Conservation (phyloP, 2,888 invertebrate species). For the Syritta pipiens region DNA sequence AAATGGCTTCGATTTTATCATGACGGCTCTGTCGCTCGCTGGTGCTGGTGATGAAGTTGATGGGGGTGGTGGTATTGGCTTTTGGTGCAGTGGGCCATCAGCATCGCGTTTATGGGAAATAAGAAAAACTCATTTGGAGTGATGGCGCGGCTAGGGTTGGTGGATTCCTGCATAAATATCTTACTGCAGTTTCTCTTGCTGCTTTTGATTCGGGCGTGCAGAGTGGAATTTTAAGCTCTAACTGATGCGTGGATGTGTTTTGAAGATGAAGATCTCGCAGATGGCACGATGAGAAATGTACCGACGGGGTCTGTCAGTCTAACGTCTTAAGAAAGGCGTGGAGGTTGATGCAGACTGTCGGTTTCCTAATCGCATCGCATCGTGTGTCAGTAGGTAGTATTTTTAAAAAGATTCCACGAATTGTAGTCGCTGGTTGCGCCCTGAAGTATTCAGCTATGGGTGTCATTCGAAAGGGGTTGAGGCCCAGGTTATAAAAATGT, state of each 20-base stretch:
- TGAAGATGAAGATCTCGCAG: slow-evolving; percentile 29
- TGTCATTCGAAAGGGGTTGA: too few relatives aligned
- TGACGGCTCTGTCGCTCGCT: not conserved
- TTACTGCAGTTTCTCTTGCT: not conserved
- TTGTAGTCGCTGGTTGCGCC: too few relatives aligned
- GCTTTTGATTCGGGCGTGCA: slow-evolving; percentile 7
- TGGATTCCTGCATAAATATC: slow-evolving; percentile 25
- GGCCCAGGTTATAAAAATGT: too few relatives aligned
- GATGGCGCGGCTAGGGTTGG: slow-evolving; percentile 14
- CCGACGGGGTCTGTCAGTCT: too few relatives aligned
- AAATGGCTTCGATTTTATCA: slow-evolving; percentile 48
- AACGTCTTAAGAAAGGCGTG: too few relatives aligned
- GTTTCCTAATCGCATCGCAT: too few relatives aligned
- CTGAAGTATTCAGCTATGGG: too few relatives aligned
- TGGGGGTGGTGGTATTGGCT: not conserved
- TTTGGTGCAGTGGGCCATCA: slow-evolving; percentile 3
- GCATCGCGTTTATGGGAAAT: slow-evolving; percentile 26
- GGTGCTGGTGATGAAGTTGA: not conserved
- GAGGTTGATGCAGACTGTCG: too few relatives aligned
- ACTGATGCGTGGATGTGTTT: slow-evolving; percentile 41
- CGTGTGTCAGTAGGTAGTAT: too few relatives aligned
- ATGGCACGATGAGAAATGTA: slow-evolving; percentile 55
- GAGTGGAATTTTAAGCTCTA: slow-evolving; percentile 37
- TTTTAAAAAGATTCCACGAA: too few relatives aligned
- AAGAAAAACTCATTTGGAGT: slow-evolving; percentile 64